A percentile compares a stretch with the other conserved stretches of the same genome.
These are phyloP conservation scores for Drosophila novamexicana DNA, from an alignment of 1,140 invertebrate genomes.

Conservation along the genomic window DNA sequence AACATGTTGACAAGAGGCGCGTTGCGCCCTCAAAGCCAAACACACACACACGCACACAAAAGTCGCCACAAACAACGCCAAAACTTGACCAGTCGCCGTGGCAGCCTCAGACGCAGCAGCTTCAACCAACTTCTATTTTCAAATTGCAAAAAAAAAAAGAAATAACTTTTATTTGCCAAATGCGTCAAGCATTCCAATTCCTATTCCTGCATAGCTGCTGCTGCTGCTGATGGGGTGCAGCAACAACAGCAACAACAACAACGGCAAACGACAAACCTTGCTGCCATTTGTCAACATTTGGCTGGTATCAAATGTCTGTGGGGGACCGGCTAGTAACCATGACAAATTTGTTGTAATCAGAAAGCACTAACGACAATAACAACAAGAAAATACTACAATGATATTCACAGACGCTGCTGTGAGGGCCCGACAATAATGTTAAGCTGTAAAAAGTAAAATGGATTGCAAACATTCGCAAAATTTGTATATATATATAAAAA, in stretches of 20 bases:
- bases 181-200: slow-evolving; percentile 55
- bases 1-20: slow-evolving; percentile 58
- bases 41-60: slow-evolving; percentile 10
- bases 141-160: slow-evolving; percentile 29
- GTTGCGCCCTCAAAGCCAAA: slow-evolving; percentile 46
- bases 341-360: slow-evolving; percentile 68
- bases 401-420: slow-evolving; percentile 14
- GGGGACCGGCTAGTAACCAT: slow-evolving; percentile 52
- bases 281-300: slow-evolving; percentile 75
- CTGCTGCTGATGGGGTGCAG: slow-evolving; percentile 31
- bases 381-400: slow-evolving; percentile 16
- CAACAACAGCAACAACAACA: slow-evolving; percentile 29
- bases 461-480: slow-evolving; percentile 35
- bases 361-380: slow-evolving; percentile 40
- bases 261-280: slow-evolving; percentile 19
- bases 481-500: slow-evolving; percentile 12
- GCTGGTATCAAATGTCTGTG: slow-evolving; percentile 69
- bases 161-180: slow-evolving; percentile 58
- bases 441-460: slow-evolving; percentile 3
- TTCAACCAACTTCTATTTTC: slow-evolving; percentile 19
- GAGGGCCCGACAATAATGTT: slow-evolving; percentile 28
- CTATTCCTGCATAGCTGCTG: slow-evolving; percentile 42
- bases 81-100: slow-evolving; percentile 20
- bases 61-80: slow-evolving; percentile 20
- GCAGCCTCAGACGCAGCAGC: slow-evolving; percentile 1